Percentiles rank a stretch among this genome's conserved stretches.
These are phyloP conservation scores for Lasioglossum leucozonium DNA, from an alignment of 2,888 invertebrate genomes.

Conservation along the genomic window DNA sequence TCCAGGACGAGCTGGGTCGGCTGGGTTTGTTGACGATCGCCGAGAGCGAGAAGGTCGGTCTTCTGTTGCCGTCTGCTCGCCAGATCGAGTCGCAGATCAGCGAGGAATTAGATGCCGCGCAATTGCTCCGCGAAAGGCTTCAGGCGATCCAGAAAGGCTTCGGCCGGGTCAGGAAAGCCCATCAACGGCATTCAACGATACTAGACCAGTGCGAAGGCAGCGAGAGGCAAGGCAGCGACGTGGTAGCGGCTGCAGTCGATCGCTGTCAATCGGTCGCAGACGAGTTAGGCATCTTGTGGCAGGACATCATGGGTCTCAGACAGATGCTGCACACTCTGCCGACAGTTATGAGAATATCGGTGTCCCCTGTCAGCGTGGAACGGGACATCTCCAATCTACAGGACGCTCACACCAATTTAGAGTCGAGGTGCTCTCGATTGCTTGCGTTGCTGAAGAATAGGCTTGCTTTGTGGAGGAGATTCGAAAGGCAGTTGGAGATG, in stretches of 20 bases:
- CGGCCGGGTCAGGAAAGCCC: constrained; percentile 89
- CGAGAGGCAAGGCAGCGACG: constrained; percentile 90
- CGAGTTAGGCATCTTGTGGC: constrained; percentile 90
- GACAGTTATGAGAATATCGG: constrained; percentile 90
- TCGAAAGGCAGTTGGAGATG: constrained; percentile 91
- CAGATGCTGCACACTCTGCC: constrained; percentile 92
- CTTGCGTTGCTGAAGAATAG: constrained; percentile 88
- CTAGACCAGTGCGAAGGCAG: constrained; percentile 90
- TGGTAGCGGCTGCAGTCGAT: constrained; percentile 90
- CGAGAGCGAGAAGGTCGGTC: constrained; percentile 92
- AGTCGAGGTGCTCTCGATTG: constrained; percentile 89
- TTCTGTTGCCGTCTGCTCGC: constrained; percentile 89
- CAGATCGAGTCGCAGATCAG: constrained; percentile 89
- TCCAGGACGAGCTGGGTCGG: constrained; percentile 92
- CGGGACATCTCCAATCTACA: constrained; percentile 90
- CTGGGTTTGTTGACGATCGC: constrained; percentile 90
- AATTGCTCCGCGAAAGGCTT: constrained; percentile 90
- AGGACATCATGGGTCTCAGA: constrained; percentile 90
- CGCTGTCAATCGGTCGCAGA: constrained; percentile 90
- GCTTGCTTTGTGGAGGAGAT: constrained; percentile 90
- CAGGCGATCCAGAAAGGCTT: constrained; percentile 90
- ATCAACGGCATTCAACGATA: constrained; percentile 86
- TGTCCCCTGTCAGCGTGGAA: constrained; percentile 91
- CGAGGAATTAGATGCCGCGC: constrained; percentile 92
- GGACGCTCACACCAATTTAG: constrained; percentile 90